These are phyloP conservation scores for Leptosomus discolor DNA, from an alignment of 2,113 vertebrate genomes.

Conservation along the genomic window DNA sequence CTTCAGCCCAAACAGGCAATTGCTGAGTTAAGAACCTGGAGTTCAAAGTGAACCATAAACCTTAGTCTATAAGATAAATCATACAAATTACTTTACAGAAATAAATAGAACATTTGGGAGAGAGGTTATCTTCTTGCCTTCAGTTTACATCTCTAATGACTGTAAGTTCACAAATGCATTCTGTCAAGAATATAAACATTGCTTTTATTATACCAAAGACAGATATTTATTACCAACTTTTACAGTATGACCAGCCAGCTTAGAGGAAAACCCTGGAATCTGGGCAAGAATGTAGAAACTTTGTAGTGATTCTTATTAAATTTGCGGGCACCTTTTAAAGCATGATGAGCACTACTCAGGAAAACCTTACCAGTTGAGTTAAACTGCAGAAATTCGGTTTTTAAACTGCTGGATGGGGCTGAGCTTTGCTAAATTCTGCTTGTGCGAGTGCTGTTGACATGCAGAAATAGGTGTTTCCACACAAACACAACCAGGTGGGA, in stretches of 20 bases:
- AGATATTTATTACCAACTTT: conserved; percentile 60
- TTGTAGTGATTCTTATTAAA: not conserved
- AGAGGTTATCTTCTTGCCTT: conserved; percentile 74
- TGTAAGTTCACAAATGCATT: conserved; percentile 72
- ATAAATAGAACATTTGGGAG: conserved; percentile 73
- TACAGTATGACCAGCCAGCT: conserved; percentile 35
- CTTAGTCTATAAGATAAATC: conserved; percentile 72
- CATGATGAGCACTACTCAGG: accelerated
- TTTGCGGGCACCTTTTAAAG: not conserved
- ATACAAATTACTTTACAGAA: conserved; percentile 77
- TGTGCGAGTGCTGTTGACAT: not conserved
- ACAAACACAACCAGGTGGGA: not conserved
- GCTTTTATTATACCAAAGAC: conserved; percentile 67
- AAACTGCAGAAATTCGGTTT: not conserved
- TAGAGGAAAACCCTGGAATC: conserved; percentile 52
- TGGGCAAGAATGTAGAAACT: conserved; percentile 31
- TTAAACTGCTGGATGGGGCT: not conserved
- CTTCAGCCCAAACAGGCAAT: conserved; percentile 70
- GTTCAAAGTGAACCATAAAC: conserved; percentile 77
- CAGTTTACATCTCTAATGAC: conserved; percentile 74
- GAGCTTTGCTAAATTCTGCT: not conserved
- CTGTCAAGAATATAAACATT: conserved; percentile 67
- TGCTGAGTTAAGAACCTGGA: conserved; percentile 73
- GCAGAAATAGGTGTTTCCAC: not conserved
- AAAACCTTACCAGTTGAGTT: not conserved